phyloP scores from a whole-genome alignment of 64 coral and sea anemone genomes.

The Stylophora pistillata region DNA sequence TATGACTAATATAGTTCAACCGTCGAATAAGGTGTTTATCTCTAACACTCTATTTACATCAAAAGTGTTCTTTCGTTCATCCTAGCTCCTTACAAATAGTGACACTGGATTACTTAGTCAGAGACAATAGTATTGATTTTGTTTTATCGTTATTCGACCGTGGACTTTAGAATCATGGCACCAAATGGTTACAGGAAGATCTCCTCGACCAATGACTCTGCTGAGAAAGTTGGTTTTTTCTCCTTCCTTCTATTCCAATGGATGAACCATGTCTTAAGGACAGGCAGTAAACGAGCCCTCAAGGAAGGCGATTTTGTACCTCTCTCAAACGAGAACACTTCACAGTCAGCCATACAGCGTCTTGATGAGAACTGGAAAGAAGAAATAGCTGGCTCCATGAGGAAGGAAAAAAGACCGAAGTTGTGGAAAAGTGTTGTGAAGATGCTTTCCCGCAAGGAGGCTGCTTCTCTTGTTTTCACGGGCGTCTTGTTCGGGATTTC shows the following conservation, averaged over 20 bases:
- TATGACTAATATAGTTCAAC: too few species aligned
- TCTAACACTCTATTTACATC: too few species aligned
- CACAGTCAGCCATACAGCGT: neutral
- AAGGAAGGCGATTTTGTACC: neutral
- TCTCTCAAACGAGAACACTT: neutral
- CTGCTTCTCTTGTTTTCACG: neutral
- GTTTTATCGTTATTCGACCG: neutral
- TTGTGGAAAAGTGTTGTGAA: constrained; percentile 2
- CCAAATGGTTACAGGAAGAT: neutral
- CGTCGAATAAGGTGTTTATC: too few species aligned
- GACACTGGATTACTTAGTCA: too few species aligned
- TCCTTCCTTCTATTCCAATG: neutral
- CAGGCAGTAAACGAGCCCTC: constrained; percentile 1
- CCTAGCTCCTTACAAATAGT: too few species aligned
- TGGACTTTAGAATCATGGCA: neutral
- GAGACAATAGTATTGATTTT: too few species aligned
- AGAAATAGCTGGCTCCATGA: neutral
- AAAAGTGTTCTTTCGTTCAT: too few species aligned
- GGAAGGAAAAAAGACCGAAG: neutral
- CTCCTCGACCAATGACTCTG: neutral
- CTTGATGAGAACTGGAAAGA: neutral
- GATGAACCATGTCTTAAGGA: neutral
- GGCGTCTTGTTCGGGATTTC: neutral
- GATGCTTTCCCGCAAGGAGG: neutral
- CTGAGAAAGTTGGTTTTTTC: neutral